A percentile compares a stretch with the other conserved stretches of the same genome.
These are phyloP conservation scores for Brachionus koreanus DNA, from an alignment of 1,140 invertebrate genomes.

Conservation along the genomic window DNA sequence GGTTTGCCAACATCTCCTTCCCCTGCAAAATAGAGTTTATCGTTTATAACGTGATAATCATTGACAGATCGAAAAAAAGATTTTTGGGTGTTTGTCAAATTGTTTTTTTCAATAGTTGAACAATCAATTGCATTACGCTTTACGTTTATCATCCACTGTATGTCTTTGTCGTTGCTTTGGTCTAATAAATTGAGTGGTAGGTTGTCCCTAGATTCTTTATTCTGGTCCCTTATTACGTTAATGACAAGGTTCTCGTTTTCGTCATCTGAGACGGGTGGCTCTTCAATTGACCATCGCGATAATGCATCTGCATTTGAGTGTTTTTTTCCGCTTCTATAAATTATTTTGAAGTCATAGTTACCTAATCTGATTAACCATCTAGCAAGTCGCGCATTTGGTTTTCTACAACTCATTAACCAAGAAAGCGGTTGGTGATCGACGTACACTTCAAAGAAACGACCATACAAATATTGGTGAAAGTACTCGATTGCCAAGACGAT, in stretches of 20 bases:
- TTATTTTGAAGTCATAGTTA: not conserved
- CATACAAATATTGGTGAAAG: conserved; percentile 58
- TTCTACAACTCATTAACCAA: conserved; percentile 49
- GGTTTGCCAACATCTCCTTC: not conserved
- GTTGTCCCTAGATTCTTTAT: not conserved
- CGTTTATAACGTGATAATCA: not conserved
- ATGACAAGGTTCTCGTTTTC: not conserved
- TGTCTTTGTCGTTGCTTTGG: not conserved
- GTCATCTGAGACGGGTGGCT: not conserved
- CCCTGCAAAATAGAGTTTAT: not conserved
- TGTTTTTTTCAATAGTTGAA: not conserved
- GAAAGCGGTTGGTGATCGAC: conserved; percentile 61
- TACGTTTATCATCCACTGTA: not conserved
- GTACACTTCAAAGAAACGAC: conserved; percentile 55
- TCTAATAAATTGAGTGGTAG: not conserved
- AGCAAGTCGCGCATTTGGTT: not conserved
- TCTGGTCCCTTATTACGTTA: not conserved
- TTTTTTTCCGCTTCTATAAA: not conserved
- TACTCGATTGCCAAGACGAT: conserved; percentile 56
- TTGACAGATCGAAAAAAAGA: not conserved
- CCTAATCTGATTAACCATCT: conserved; percentile 6
- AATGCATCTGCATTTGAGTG: conserved; percentile 41
- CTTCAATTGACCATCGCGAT: conserved; percentile 44
- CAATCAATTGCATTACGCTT: not conserved
- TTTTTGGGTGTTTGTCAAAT: not conserved